Evolutionary conservation across 2,888 invertebrate genomes (phyloP).

Genomic region (Boloria selene): DNA sequence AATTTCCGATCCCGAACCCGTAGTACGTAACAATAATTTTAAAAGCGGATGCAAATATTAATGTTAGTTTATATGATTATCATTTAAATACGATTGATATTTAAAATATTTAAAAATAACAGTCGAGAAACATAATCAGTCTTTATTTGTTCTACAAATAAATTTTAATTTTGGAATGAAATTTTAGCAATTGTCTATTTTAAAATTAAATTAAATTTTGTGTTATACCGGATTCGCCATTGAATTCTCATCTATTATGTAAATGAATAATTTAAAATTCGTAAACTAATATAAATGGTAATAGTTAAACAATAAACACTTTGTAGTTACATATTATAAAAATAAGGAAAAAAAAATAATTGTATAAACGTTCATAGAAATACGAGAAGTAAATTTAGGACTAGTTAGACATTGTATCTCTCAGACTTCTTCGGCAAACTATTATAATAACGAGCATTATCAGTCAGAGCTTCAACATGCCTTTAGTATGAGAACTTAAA

Average conservation of each 20-base stretch:
- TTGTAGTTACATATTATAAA: slow-evolving; percentile 3
- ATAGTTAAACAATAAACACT: slow-evolving; percentile 5
- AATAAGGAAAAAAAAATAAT: slow-evolving; percentile 6
- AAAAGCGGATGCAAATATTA: slow-evolving; percentile 35
- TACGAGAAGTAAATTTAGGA: slow-evolving; percentile 51
- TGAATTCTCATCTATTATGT: slow-evolving; percentile 23
- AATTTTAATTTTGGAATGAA: too few relatives aligned
- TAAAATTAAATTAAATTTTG: too few relatives aligned
- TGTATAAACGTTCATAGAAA: slow-evolving; percentile 39
- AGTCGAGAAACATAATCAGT: too few relatives aligned
- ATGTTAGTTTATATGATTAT: slow-evolving; percentile 18
- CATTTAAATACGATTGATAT: background rate
- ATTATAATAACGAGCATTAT: slow-evolving; percentile 49
- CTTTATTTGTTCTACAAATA: too few relatives aligned
- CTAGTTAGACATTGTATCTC: slow-evolving; percentile 51
- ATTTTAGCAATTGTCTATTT: too few relatives aligned
- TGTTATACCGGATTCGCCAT: slow-evolving; percentile 18
- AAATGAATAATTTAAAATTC: background rate
- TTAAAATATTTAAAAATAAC: background rate
- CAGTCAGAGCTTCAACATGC: slow-evolving; percentile 62
- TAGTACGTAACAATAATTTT: too few relatives aligned
- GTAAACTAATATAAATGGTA: slow-evolving; percentile 4
- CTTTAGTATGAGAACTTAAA: slow-evolving; percentile 49
- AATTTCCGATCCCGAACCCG: too few relatives aligned
- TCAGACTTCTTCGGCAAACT: slow-evolving; percentile 66